Conservation (phyloP, 92 coral and sea anemone genomes). For the Siderastrea radians region DNA sequence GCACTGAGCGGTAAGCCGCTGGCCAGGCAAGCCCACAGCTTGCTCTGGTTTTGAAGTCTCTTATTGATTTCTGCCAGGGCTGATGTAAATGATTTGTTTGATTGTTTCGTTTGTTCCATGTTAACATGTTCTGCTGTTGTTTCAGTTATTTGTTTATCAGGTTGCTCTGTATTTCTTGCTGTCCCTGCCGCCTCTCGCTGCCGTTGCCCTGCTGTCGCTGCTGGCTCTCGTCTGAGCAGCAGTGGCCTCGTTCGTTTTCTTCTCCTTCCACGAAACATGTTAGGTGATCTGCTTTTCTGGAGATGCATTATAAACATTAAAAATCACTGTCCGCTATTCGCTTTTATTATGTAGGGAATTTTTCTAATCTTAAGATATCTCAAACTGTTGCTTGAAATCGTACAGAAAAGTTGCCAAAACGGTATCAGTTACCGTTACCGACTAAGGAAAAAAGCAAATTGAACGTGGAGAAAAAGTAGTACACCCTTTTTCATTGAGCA, state of each 20-base stretch:
- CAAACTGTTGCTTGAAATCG: too few species aligned
- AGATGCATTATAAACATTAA: not conserved
- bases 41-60: constrained; percentile 38
- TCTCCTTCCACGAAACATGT: constrained; percentile 16
- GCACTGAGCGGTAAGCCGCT: constrained; percentile 34
- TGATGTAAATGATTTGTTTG: constrained; percentile 14
- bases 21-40: constrained; percentile 43
- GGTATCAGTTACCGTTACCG: too few species aligned
- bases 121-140: not conserved
- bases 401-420: too few species aligned
- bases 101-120: not conserved
- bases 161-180: not conserved
- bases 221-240: not conserved
- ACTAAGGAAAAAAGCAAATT: too few species aligned
- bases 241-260: constrained; percentile 5
- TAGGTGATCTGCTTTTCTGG: constrained; percentile 4
- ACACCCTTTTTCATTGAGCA: too few species aligned
- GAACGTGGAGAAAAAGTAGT: too few species aligned
- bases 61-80: constrained; percentile 43
- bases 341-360: not conserved
- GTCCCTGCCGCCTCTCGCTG: too few species aligned
- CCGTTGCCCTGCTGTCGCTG: not conserved
- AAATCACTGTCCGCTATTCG: not conserved
- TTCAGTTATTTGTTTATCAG: not conserved
- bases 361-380: not conserved